Evolutionary conservation across 2,113 vertebrate species (phyloP).

Genomic region (Rhabdornis inornatus): DNA sequence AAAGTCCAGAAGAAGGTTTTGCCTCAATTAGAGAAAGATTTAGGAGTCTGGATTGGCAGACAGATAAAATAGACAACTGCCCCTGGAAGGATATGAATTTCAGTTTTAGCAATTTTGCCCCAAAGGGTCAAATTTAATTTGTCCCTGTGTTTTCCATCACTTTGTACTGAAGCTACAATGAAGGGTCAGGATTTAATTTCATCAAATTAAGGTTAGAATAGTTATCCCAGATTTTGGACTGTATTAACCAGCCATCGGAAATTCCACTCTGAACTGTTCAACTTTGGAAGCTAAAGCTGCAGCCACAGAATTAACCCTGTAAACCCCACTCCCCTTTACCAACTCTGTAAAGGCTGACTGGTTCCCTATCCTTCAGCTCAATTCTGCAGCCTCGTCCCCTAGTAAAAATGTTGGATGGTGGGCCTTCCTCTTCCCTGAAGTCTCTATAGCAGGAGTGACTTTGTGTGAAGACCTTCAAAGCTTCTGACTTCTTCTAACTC

Average conservation of each 20-base stretch:
- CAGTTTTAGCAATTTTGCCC: conserved; percentile 30
- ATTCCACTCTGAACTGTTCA: background rate
- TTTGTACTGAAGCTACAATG: background rate
- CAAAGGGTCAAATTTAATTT: conserved; percentile 17
- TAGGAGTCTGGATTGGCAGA: background rate
- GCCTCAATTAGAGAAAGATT: conserved; percentile 17
- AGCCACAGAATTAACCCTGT: background rate
- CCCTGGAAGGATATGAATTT: background rate
- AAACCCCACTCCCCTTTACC: background rate
- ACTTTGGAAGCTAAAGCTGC: background rate
- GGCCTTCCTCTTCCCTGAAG: background rate
- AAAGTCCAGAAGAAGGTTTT: conserved; percentile 8
- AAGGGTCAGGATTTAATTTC: conserved; percentile 30
- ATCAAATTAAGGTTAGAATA: background rate
- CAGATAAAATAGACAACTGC: background rate
- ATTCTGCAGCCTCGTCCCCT: background rate
- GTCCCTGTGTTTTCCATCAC: background rate
- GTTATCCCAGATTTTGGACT: background rate
- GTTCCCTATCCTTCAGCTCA: background rate
- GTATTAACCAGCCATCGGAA: background rate
- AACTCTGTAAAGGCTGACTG: background rate
- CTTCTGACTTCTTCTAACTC: background rate
- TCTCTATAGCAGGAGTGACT: background rate
- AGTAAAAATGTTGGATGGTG: background rate
- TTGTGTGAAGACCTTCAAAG: background rate